These are phyloP conservation scores for Volucella bombylans DNA, from an alignment of 2,888 invertebrate species.

Conservation along the genomic window DNA sequence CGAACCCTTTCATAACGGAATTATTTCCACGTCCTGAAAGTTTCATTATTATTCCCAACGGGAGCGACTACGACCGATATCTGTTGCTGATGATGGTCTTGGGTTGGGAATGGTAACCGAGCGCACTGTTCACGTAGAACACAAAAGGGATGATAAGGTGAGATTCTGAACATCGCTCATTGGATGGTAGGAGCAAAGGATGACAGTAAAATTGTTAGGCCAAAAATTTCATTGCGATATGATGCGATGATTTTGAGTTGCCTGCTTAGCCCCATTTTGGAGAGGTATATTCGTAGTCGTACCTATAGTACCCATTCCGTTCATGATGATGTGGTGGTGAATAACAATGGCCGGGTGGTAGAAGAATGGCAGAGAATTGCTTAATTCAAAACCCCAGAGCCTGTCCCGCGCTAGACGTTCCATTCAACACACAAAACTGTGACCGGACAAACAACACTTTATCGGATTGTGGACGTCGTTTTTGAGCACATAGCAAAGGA, in stretches of 20 bases:
- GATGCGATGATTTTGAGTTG: slow-evolving; percentile 47
- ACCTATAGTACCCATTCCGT: slow-evolving; percentile 40
- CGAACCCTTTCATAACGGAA: slow-evolving; percentile 65
- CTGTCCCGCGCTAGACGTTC: slow-evolving; percentile 33
- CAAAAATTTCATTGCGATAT: slow-evolving; percentile 32
- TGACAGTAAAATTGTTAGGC: slow-evolving; percentile 13
- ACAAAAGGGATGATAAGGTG: slow-evolving; percentile 71
- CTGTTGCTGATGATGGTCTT: slow-evolving; percentile 66
- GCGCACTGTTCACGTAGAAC: slow-evolving; percentile 12
- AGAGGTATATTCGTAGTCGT: slow-evolving; percentile 13
- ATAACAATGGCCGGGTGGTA: slow-evolving; percentile 60
- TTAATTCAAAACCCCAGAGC: slow-evolving; percentile 11
- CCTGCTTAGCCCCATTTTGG: slow-evolving; percentile 15
- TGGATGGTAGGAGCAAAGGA: slow-evolving; percentile 30
- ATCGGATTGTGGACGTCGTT: slow-evolving; percentile 60
- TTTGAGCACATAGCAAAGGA: slow-evolving; percentile 10
- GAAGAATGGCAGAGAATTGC: slow-evolving; percentile 23
- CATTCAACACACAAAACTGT: slow-evolving; percentile 30
- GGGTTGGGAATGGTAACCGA: background rate
- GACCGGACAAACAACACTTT: slow-evolving; percentile 61
- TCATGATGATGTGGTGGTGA: slow-evolving; percentile 59
- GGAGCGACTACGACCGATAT: slow-evolving; percentile 52
- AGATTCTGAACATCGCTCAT: slow-evolving; percentile 61
- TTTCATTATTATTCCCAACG: slow-evolving; percentile 70
- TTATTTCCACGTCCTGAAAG: slow-evolving; percentile 63